phyloP scores from a whole-genome alignment of 2,113 vertebrate genomes.

The Maccullochella peelii region DNA sequence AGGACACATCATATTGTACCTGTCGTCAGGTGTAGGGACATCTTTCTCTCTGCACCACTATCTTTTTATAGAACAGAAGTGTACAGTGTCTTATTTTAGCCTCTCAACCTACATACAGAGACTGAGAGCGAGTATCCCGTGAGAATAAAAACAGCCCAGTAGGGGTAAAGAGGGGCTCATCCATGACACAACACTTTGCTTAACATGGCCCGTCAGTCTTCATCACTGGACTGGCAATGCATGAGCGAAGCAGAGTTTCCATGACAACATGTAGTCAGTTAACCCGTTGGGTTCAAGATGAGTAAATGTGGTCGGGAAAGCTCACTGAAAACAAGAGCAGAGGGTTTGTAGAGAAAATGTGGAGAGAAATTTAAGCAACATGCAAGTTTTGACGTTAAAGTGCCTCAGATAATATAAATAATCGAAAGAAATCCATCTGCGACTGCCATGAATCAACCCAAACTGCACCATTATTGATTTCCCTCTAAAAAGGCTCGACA shows the following conservation, averaged over 20 bases:
- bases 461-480: background rate
- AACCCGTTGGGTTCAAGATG: conserved; percentile 18
- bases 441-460: background rate
- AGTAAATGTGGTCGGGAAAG: conserved; percentile 10
- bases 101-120: conserved; percentile 44
- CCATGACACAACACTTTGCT: conserved; percentile 33
- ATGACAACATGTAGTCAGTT: conserved; percentile 7
- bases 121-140: conserved; percentile 3
- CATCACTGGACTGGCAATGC: conserved; percentile 14
- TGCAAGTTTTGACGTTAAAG: conserved; percentile 25
- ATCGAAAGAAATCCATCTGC: background rate
- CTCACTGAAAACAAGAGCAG: background rate
- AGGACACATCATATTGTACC: conserved; percentile 26
- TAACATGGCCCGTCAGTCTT: conserved; percentile 11
- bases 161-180: background rate
- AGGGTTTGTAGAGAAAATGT: background rate
- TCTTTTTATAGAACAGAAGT: conserved; percentile 60
- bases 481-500: background rate
- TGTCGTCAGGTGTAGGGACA: conserved; percentile 40
- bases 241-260: conserved; percentile 32
- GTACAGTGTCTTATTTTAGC: conserved; percentile 29
- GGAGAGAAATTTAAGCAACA: conserved; percentile 33
- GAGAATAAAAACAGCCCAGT: background rate
- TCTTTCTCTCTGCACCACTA: conserved; percentile 27
- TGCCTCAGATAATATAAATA: background rate